Evolutionary conservation across 2,113 vertebrate genomes (phyloP), one percentile per base, ranked within the genome.

Genomic region (Smithornis capensis): DNA sequence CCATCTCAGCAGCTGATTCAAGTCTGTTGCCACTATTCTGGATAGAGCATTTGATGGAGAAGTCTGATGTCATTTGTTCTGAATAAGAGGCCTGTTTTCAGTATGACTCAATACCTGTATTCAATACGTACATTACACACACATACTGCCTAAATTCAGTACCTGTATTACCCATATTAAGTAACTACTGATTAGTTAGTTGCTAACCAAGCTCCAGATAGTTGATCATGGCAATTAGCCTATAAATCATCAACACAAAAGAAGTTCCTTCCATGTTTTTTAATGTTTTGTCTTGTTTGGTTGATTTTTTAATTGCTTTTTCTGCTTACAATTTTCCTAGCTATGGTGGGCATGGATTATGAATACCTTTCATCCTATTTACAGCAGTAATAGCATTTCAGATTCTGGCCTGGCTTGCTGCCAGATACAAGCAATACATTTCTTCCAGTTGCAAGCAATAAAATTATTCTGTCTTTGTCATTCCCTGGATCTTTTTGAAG

Each of bases 401-500:
- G 90, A 92, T 65, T 86, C 94, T 63, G 64, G 47, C 38, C 76
- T 97, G 95, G 96, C 93, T 64, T 55, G 75, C 92, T 92, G 93
- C 94, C 94, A 96, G 79, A 60, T 63, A 77, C 76, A 88, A 88
- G 92, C 82, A 90, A 86, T 95, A 91, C 68, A 92, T 83, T 95
- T 95, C 87, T 92, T 96, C 75, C 68, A 65, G 82, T 95, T 81
- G 88, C 85, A 95, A 83, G 85, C 87, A 88, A 90, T 90, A 92
- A 94, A 96, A 96, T 93, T 80, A 96, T 96, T 93, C 84, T 0
- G 3, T 78, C 93, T 96, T 96, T 96, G 93, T 96, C 90, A 92
- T 86, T 91, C 92, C 53, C 82, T 91, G 87, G 90, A 90, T 94
- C 91, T 92, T 74, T 95, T 67, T 96, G 93, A 97, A 96, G 95